Evolutionary conservation across 1,140 invertebrate genomes (phyloP).

Genomic region (Proctacanthus coquilletti): DNA sequence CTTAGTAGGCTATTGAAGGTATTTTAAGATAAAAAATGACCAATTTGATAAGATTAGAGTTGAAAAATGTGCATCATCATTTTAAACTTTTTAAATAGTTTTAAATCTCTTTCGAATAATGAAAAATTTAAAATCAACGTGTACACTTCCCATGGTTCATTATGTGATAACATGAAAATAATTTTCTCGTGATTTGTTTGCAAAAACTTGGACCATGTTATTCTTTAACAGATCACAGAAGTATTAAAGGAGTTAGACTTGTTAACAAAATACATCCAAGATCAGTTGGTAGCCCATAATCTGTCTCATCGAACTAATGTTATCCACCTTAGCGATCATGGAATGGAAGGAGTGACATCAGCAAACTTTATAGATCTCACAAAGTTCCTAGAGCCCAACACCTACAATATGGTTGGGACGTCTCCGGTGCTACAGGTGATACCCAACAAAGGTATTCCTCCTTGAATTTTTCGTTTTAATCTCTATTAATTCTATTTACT

Average conservation of each 20-base stretch:
- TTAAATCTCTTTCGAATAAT: too few relatives aligned
- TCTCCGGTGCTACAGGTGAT: slow-evolving; percentile 37
- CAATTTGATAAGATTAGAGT: too few relatives aligned
- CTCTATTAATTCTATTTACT: slow-evolving; percentile 6
- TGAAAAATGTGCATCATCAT: too few relatives aligned
- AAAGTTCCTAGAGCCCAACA: slow-evolving; percentile 32
- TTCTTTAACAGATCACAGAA: too few relatives aligned
- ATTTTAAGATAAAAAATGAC: too few relatives aligned
- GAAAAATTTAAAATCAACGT: too few relatives aligned
- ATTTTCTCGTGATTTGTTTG: too few relatives aligned
- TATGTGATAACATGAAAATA: too few relatives aligned
- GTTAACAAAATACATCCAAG: slow-evolving; percentile 39
- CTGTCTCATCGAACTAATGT: slow-evolving; percentile 44
- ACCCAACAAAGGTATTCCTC: slow-evolving; percentile 23
- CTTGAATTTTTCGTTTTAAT: neutral
- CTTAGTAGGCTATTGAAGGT: too few relatives aligned
- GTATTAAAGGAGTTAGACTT: slow-evolving; percentile 40
- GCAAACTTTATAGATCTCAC: slow-evolving; percentile 42
- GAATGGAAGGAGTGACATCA: slow-evolving; percentile 40
- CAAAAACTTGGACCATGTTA: too few relatives aligned
- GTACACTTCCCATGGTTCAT: too few relatives aligned
- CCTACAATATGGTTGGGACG: slow-evolving; percentile 32
- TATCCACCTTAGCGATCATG: slow-evolving; percentile 59
- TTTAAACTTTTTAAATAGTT: too few relatives aligned
- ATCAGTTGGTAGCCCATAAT: slow-evolving; percentile 32